These are phyloP conservation scores for Austrofundulus limnaeus DNA, from an alignment of 2,113 vertebrate species.

Conservation along the genomic window DNA sequence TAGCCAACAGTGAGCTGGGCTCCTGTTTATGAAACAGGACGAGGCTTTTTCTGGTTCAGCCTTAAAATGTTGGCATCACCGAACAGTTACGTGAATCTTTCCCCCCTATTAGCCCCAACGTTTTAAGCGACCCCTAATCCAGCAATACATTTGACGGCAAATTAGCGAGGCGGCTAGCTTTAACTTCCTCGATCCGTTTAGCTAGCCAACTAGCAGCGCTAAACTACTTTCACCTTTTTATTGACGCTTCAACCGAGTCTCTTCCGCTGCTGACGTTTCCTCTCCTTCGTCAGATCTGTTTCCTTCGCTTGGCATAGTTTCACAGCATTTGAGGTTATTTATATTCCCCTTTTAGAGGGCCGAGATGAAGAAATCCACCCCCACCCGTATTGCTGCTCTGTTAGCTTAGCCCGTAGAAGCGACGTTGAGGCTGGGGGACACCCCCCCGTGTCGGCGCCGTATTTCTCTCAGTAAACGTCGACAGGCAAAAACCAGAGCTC, in stretches of 20 bases:
- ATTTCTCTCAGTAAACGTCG: neutral
- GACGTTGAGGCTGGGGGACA: conserved; percentile 24
- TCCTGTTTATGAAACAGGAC: neutral
- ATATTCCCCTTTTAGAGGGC: conserved; percentile 32
- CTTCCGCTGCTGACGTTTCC: conserved; percentile 22
- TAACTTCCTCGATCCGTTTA: conserved; percentile 57
- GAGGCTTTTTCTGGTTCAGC: neutral
- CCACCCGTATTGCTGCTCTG: conserved; percentile 42
- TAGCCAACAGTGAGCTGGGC: conserved; percentile 16
- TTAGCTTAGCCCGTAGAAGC: conserved; percentile 56
- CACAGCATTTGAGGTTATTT: conserved; percentile 22
- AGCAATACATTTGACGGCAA: conserved; percentile 28
- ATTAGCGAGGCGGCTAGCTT: conserved; percentile 46
- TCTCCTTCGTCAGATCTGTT: conserved; percentile 12
- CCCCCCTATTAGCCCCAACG: conserved; percentile 1
- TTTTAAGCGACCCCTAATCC: conserved; percentile 39
- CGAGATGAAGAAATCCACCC: conserved; percentile 57
- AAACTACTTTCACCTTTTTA: conserved; percentile 29
- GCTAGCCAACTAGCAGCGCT: conserved; percentile 54
- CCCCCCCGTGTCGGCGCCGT: conserved; percentile 9
- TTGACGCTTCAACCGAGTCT: neutral
- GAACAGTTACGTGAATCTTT: neutral
- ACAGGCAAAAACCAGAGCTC: conserved; percentile 1
- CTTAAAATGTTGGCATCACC: neutral
- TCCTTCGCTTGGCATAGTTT: conserved; percentile 34